A percentile compares a stretch with the other conserved stretches of the same genome.
These are phyloP conservation scores for Cephus pulcher DNA, from an alignment of 2,888 invertebrate genomes.

Conservation along the genomic window DNA sequence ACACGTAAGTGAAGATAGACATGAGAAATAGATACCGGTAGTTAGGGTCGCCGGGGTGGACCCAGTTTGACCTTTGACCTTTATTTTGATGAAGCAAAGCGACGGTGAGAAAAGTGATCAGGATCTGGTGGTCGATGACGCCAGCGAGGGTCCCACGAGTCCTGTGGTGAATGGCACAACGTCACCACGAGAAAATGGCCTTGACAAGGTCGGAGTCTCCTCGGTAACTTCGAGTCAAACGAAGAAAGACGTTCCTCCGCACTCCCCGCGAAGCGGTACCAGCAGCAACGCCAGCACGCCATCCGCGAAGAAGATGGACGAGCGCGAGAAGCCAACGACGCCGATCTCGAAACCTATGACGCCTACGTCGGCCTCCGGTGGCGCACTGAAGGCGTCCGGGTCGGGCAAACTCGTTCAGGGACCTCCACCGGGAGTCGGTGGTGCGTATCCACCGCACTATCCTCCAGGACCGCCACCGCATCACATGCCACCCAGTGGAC, in stretches of 20 bases:
- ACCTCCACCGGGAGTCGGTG: conserved; percentile 52
- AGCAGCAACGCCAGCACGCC: conserved; percentile 91
- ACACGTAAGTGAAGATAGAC: conserved; percentile 73
- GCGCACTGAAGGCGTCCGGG: conserved; percentile 50
- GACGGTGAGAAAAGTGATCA: conserved; percentile 90
- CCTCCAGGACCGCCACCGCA: conserved; percentile 72
- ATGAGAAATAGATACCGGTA: neutral
- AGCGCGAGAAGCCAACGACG: conserved; percentile 87
- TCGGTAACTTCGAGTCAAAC: conserved; percentile 59
- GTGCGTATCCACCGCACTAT: conserved; percentile 62
- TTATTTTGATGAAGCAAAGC: conserved; percentile 68
- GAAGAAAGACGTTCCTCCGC: conserved; percentile 57
- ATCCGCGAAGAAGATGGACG: conserved; percentile 83
- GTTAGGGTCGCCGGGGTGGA: neutral
- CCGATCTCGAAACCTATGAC: conserved; percentile 91
- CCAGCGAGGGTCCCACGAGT: conserved; percentile 91
- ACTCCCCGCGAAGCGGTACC: conserved; percentile 79
- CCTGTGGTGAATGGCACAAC: conserved; percentile 84
- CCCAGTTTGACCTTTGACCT: neutral
- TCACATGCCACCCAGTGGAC: conserved; percentile 70
- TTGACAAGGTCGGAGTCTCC: conserved; percentile 75
- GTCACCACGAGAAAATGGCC: conserved; percentile 87
- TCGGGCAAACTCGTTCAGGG: conserved; percentile 63
- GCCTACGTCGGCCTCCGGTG: conserved; percentile 75
- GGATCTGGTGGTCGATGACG: conserved; percentile 95